Evolutionary conservation across 64 coral and sea anemone species (phyloP), one percentile per base, ranked within the genome.

Genomic region (Exaiptasia diaphana): DNA sequence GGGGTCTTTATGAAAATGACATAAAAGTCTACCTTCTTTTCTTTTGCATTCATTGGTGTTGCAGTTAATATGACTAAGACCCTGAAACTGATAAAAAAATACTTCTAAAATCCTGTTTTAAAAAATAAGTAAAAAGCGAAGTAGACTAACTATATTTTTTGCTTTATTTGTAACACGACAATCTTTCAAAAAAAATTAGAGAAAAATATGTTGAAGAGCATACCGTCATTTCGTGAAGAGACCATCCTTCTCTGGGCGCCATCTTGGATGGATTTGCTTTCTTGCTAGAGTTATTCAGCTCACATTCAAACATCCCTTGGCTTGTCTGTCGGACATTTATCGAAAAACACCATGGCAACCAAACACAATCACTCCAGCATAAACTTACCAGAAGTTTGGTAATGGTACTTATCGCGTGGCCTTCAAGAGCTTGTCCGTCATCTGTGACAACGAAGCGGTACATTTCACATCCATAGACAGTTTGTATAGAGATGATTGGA

Each of bases 271-370:
- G 76, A 59, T 63, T 59, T 30, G 76, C 76, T 4, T 25, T 30
- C 32, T 48, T 63, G 14, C 38, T 79, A 29, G 76, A 64, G 29
- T 79, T 79, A 22, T 79, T 79, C 1, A 79, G 27, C 17, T 79
- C 76, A 79, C 76, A 79, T 41, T 55, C 60, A 41, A 79, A 36
- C 38, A 15, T 38, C 11, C 57, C 57, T 57, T 62, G 38, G 17
- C 17, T 64, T 37, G 24, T 58, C 8, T 14, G 38, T 41, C 52
- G 38, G 4, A 79, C 36, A 41, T 79, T 79, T 5, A 79, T 45
- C 21, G 55, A 64, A 36, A 79, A 59, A 39, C 76, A 79, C 24
- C 39, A 31, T 1, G 56, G 55, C 28, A 38, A 42, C 37, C 60
- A 55, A 24, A 63, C 18, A 28, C 76, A 79, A 7, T 79, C 55